A percentile compares a stretch with the other conserved stretches of the same genome.
Conservation (phyloP, 2,797 vertebrate genomes). For the Melanotaenia parkinsoni region DNA sequence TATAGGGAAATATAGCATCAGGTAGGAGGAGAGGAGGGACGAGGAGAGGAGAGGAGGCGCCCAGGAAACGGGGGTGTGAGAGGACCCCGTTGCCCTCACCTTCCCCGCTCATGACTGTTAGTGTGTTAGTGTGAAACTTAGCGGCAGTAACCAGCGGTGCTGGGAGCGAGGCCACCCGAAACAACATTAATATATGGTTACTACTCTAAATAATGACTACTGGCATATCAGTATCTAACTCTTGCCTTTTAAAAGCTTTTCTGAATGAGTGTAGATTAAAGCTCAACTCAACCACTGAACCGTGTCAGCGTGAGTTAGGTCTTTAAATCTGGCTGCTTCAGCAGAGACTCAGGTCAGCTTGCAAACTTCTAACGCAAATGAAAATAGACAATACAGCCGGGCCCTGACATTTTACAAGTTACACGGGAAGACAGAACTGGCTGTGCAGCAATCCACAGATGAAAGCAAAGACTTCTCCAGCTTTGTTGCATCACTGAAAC, state of each 20-base stretch:
- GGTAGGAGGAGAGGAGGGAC: not conserved
- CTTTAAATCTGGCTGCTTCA: conserved; percentile 27
- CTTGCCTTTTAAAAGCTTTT: conserved; percentile 33
- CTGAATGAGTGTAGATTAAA: conserved; percentile 34
- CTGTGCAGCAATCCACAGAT: conserved; percentile 18
- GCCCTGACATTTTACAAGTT: conserved; percentile 47
- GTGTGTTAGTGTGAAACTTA: no score
- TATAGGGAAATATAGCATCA: no score
- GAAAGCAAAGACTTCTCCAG: not conserved
- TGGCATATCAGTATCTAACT: not conserved
- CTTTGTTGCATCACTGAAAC: conserved; percentile 1
- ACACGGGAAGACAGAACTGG: conserved; percentile 9
- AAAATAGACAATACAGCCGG: conserved; percentile 50
- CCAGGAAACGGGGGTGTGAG: no score
- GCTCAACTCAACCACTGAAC: conserved; percentile 29
- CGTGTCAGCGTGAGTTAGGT: conserved; percentile 19
- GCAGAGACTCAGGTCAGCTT: conserved; percentile 6
- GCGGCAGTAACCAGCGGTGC: no score
- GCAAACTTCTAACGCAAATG: conserved; percentile 35
- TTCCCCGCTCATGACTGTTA: no score
- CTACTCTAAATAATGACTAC: not conserved
- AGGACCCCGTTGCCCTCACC: no score
- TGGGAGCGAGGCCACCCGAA: no score
- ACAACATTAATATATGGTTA: no score
- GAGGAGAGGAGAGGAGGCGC: no score